phyloP scores from a whole-genome alignment of 1,140 invertebrate genomes.

The Megalopta genalis region DNA sequence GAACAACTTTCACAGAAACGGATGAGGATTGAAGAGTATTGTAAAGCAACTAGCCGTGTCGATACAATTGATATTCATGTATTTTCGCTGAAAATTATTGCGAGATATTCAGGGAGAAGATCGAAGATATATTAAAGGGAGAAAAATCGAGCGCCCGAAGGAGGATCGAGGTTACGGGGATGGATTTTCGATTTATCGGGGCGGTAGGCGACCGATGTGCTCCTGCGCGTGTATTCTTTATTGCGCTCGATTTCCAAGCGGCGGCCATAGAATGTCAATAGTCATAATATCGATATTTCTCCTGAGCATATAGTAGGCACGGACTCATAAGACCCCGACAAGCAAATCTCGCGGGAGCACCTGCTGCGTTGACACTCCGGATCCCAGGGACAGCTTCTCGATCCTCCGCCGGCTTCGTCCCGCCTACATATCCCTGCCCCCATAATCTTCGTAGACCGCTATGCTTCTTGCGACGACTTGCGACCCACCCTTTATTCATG shows the following conservation, averaged over 20 bases:
- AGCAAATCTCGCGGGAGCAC: conserved; percentile 53
- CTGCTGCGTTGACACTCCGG: conserved; percentile 44
- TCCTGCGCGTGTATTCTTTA: neutral
- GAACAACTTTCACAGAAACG: too few relatives aligned
- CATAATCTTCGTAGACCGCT: conserved; percentile 18
- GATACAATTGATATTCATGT: too few relatives aligned
- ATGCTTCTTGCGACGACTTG: neutral
- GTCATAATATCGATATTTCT: conserved; percentile 28
- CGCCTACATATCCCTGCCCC: conserved; percentile 4
- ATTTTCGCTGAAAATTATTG: too few relatives aligned
- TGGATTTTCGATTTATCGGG: neutral
- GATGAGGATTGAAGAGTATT: too few relatives aligned
- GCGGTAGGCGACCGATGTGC: neutral
- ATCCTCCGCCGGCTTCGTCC: too few relatives aligned
- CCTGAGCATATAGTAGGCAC: conserved; percentile 5
- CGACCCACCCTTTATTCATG: conserved; percentile 23
- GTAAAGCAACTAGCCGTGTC: too few relatives aligned
- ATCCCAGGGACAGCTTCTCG: conserved; percentile 8
- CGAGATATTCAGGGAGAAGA: too few relatives aligned
- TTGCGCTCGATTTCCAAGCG: neutral
- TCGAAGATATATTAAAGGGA: too few relatives aligned
- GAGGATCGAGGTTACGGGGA: neutral
- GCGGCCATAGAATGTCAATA: conserved; percentile 16
- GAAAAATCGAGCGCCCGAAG: neutral
- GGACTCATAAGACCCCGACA: conserved; percentile 44